phyloP scores from a whole-genome alignment of 2,113 vertebrate genomes.

The Climacteris rufus region DNA sequence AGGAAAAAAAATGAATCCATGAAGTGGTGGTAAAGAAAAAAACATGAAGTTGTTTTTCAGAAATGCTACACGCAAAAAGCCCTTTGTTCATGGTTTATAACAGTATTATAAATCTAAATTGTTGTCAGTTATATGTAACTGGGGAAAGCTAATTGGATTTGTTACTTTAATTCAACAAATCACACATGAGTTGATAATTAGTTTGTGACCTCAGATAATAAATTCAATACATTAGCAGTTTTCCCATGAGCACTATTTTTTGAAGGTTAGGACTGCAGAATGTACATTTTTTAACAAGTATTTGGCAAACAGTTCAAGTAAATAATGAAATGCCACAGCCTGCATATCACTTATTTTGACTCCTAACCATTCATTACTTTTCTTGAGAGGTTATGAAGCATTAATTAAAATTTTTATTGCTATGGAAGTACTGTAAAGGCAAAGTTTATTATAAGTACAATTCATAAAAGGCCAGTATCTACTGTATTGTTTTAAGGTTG shows the following conservation, averaged over 20 bases:
- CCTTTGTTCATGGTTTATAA: background rate
- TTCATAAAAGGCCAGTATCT: background rate
- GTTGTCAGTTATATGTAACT: background rate
- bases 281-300: background rate
- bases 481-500: background rate
- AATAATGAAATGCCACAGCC: background rate
- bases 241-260: background rate
- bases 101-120: background rate
- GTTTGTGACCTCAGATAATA: background rate
- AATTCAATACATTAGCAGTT: background rate
- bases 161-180: background rate
- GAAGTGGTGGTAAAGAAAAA: background rate
- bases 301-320: background rate
- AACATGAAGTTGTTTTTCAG: fast-evolving
- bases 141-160: background rate
- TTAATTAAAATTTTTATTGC: background rate
- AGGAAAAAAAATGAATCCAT: background rate
- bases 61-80: background rate
- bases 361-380: background rate
- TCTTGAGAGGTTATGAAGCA: background rate
- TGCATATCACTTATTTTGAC: background rate
- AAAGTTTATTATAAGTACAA: background rate
- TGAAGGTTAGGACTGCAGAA: background rate
- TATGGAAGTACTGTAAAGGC: background rate
- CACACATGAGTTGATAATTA: background rate